Conservation (phyloP, 2,888 invertebrate species). For the Cenopis cana region DNA sequence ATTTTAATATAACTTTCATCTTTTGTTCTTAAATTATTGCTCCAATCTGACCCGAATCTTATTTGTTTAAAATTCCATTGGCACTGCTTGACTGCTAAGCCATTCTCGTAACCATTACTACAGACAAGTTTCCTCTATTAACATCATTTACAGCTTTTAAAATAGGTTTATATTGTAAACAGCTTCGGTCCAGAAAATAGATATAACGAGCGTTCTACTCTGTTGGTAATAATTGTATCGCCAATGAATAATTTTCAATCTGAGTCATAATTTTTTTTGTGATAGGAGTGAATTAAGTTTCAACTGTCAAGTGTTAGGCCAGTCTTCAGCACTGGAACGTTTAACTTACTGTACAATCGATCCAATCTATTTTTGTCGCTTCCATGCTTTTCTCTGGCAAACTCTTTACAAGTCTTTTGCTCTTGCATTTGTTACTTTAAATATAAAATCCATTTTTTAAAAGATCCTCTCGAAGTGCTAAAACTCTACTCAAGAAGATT, state of each 20-base stretch:
- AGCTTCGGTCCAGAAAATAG: constrained; percentile 1
- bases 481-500: not conserved
- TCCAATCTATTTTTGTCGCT: not conserved
- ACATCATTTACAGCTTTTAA: constrained; percentile 34
- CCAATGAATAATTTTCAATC: not conserved
- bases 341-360: not conserved
- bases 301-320: too few species aligned
- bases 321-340: too few species aligned
- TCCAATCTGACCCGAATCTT: not conserved
- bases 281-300: not conserved
- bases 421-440: not conserved
- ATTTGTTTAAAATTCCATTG: not conserved
- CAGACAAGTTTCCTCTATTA: constrained; percentile 10
- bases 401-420: not conserved
- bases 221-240: constrained; percentile 12
- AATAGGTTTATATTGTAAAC: constrained; percentile 35
- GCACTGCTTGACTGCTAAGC: constrained; percentile 4
- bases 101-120: constrained; percentile 2
- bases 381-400: too few species aligned
- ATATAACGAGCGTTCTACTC: not conserved
- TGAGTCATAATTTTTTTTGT: not conserved
- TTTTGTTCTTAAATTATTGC: not conserved
- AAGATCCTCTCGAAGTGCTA: not conserved
- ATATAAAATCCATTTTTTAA: not conserved
- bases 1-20: not conserved